Evolutionary conservation across 2,797 vertebrate species (phyloP).

Genomic region (Streptopelia turtur): DNA sequence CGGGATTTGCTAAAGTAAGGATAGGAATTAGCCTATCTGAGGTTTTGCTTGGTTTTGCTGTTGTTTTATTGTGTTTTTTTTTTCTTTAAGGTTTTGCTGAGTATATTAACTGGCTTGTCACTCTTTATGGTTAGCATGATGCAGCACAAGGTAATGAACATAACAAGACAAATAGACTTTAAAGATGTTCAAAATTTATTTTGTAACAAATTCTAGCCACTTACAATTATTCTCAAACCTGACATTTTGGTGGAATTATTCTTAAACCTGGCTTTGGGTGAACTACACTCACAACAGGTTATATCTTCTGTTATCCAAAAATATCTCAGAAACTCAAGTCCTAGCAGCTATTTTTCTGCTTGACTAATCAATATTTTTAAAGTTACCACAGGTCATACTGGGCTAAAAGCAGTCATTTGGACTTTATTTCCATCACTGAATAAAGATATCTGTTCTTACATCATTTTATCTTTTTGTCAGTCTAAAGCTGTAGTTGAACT

Average conservation of each 20-base stretch:
- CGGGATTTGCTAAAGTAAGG: background rate
- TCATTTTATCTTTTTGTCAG: background rate
- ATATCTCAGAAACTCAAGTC: background rate
- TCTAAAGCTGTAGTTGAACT: background rate
- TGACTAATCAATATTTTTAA: constrained; percentile 38
- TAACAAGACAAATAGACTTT: background rate
- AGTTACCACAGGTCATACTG: background rate
- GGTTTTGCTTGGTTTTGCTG: background rate
- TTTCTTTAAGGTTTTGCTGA: background rate
- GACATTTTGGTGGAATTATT: constrained; percentile 43
- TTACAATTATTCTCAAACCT: constrained; percentile 9
- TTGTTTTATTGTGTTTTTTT: background rate
- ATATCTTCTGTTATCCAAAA: constrained; percentile 7
- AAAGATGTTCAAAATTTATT: background rate
- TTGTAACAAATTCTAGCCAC: background rate
- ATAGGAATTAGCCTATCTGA: background rate
- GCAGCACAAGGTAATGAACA: background rate
- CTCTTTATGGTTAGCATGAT: background rate
- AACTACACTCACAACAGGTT: constrained; percentile 26
- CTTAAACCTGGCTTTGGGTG: constrained; percentile 37
- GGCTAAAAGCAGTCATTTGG: constrained; percentile 6
- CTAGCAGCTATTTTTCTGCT: constrained; percentile 4
- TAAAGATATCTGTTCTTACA: background rate
- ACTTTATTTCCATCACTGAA: background rate
- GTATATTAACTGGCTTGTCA: background rate